A percentile compares a stretch with the other conserved stretches of the same genome.
Conservation (phyloP, 2,888 invertebrate genomes). For the Leptopterna dolabrata region DNA sequence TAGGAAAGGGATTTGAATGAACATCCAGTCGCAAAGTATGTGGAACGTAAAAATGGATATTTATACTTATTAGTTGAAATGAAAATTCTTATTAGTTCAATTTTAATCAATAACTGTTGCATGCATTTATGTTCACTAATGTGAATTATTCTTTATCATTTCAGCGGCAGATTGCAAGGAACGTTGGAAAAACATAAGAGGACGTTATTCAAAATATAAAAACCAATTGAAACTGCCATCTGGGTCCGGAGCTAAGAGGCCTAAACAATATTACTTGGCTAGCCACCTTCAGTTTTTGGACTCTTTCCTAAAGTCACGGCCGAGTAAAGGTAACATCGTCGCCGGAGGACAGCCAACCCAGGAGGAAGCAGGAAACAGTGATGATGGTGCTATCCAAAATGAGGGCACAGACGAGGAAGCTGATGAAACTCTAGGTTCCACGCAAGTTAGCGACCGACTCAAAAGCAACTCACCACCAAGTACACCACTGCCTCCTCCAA, state of each 20-base stretch:
- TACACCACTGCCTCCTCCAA: too few relatives aligned
- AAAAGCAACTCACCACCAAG: background rate
- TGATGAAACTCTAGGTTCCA: constrained; percentile 3
- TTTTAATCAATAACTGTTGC: background rate
- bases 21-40: background rate
- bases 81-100: background rate
- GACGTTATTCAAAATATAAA: background rate
- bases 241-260: background rate
- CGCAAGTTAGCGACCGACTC: background rate
- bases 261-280: background rate
- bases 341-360: background rate
- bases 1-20: background rate
- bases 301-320: background rate
- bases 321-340: background rate
- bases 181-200: background rate
- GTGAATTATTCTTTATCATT: background rate
- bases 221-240: too few relatives aligned
- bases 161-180: background rate
- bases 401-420: background rate
- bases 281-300: constrained; percentile 21
- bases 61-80: too few relatives aligned
- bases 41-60: background rate
- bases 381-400: background rate
- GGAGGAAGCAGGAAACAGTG: constrained; percentile 2
- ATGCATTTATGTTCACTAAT: background rate